Conservation (phyloP, 2,797 vertebrate genomes). For the Aselliscus stoliczkanus region DNA sequence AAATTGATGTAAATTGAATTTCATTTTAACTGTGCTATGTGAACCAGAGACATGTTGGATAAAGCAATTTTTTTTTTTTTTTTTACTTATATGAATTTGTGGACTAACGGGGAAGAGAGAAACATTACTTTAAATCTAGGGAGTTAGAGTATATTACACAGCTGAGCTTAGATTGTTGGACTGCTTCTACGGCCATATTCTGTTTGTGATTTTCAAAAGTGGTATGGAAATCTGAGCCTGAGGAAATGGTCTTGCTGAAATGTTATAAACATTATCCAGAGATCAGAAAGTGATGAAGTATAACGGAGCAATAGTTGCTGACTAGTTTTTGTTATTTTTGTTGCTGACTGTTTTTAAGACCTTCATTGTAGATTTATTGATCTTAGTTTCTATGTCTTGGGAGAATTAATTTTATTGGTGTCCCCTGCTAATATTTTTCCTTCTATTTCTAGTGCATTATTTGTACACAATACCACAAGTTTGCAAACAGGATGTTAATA, state of each 20-base stretch:
- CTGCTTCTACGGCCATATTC: background rate
- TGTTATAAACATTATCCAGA: background rate
- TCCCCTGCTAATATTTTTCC: background rate
- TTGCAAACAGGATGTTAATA: constrained; percentile 18
- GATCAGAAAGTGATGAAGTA: background rate
- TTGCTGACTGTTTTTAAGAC: background rate
- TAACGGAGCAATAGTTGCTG: background rate
- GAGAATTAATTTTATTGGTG: background rate
- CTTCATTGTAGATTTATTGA: background rate
- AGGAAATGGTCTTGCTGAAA: background rate
- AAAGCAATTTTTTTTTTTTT: background rate
- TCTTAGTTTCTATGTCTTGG: background rate
- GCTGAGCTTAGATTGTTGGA: background rate
- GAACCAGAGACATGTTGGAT: background rate
- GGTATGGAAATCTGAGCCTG: no score
- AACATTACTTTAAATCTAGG: background rate
- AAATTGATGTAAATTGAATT: background rate
- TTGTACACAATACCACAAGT: background rate
- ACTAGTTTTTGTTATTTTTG: no score
- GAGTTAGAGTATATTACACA: background rate
- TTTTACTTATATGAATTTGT: background rate
- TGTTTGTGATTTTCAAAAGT: background rate
- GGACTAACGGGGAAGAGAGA: background rate
- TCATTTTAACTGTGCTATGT: background rate
- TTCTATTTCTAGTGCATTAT: background rate